A percentile compares a stretch with the other conserved stretches of the same genome.
Evolutionary conservation across 2,888 invertebrate species (phyloP).

Genomic region (Drosophila melanocephala): DNA sequence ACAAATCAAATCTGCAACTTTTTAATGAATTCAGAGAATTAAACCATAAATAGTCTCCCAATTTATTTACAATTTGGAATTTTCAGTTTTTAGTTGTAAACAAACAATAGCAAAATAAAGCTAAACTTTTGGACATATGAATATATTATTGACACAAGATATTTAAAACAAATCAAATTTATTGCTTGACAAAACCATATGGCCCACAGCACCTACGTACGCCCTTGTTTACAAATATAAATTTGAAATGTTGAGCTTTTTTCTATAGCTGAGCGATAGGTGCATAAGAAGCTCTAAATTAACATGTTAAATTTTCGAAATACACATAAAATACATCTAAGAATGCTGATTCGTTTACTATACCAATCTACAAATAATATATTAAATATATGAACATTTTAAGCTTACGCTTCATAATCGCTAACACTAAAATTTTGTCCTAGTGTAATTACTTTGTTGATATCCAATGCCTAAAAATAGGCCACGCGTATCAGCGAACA

Average conservation of each 20-base stretch:
- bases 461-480: slow-evolving; percentile 45
- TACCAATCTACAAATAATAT: background rate
- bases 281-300: background rate
- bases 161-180: background rate
- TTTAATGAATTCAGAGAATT: background rate
- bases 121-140: background rate
- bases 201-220: background rate
- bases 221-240: background rate
- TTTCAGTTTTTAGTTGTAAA: background rate
- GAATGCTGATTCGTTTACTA: background rate
- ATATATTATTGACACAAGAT: background rate
- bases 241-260: background rate
- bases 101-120: background rate
- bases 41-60: too few relatives aligned
- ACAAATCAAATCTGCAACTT: background rate
- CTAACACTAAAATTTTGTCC: background rate
- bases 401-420: background rate
- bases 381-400: background rate
- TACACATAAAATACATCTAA: background rate
- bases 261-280: background rate
- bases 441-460: slow-evolving; percentile 26
- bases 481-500: slow-evolving; percentile 37
- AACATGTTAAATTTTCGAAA: background rate
- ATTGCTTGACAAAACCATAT: background rate
- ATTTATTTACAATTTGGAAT: background rate